These are phyloP conservation scores for Tridacna gigas DNA, from an alignment of 2,888 invertebrate genomes.

Conservation along the genomic window DNA sequence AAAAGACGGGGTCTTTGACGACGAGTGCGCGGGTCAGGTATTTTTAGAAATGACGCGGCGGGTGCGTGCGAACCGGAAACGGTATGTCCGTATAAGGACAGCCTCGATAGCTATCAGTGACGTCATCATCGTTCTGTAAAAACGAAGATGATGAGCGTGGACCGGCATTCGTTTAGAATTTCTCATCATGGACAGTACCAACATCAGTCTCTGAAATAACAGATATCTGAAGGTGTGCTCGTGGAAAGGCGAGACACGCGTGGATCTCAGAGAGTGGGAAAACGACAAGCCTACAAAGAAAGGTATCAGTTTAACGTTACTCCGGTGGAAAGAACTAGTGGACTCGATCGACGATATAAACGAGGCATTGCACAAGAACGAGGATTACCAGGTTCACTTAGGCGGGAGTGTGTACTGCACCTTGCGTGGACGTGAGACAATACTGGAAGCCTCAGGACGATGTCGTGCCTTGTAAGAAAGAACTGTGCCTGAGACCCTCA, in stretches of 20 bases:
- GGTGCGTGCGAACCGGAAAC: too few species aligned
- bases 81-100: too few species aligned
- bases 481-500: constrained; percentile 36
- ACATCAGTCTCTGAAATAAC: constrained; percentile 23
- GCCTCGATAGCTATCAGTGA: too few species aligned
- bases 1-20: too few species aligned
- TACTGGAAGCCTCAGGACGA: constrained; percentile 48
- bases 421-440: constrained; percentile 45
- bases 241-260: constrained; percentile 37
- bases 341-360: constrained; percentile 5
- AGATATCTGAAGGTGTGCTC: constrained; percentile 35
- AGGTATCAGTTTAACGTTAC: constrained; percentile 38
- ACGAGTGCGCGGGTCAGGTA: too few species aligned
- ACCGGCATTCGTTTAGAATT: too few species aligned
- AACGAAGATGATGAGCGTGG: too few species aligned
- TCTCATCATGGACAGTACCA: neutral
- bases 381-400: constrained; percentile 13
- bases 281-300: constrained; percentile 41
- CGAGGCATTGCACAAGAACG: constrained; percentile 22
- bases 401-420: constrained; percentile 36
- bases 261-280: constrained; percentile 45
- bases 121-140: too few species aligned
- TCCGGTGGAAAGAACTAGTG: constrained; percentile 35
- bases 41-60: too few species aligned
- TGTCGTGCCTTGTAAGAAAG: constrained; percentile 42